Evolutionary conservation across 2,113 vertebrate species (phyloP).

Genomic region (Sterna hirundo): DNA sequence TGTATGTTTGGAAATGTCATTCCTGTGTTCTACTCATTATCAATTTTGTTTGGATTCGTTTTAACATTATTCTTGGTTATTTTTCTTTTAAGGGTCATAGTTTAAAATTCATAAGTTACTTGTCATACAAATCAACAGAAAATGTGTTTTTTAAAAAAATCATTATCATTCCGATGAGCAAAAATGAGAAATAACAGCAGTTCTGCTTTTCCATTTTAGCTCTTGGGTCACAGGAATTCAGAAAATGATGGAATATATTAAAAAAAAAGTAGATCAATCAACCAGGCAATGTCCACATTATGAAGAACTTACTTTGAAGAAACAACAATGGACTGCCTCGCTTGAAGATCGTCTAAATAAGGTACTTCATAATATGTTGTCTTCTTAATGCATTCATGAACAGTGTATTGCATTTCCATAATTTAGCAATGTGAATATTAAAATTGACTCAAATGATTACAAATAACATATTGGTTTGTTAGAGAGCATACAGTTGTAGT

Average conservation of each 20-base stretch:
- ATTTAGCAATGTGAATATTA: not conserved
- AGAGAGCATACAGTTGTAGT: not conserved
- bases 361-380: conserved; percentile 57
- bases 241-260: conserved; percentile 77
- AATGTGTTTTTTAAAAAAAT: not conserved
- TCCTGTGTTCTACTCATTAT: not conserved
- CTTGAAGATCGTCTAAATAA: conserved; percentile 78
- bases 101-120: not conserved
- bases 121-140: not conserved
- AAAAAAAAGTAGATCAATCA: conserved; percentile 71
- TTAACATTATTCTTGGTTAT: not conserved
- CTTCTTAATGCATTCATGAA: not conserved
- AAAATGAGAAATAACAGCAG: not conserved
- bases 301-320: conserved; percentile 70
- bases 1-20: not conserved
- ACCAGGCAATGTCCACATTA: conserved; percentile 64
- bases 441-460: not conserved
- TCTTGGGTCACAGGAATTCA: conserved; percentile 66
- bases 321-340: conserved; percentile 61
- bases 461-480: not conserved
- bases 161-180: not conserved
- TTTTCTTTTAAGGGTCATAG: not conserved
- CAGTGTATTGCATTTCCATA: not conserved
- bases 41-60: not conserved
- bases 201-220: conserved; percentile 64